Evolutionary conservation across 2,113 vertebrate species (phyloP).

Genomic region (Mustelus asterias): DNA sequence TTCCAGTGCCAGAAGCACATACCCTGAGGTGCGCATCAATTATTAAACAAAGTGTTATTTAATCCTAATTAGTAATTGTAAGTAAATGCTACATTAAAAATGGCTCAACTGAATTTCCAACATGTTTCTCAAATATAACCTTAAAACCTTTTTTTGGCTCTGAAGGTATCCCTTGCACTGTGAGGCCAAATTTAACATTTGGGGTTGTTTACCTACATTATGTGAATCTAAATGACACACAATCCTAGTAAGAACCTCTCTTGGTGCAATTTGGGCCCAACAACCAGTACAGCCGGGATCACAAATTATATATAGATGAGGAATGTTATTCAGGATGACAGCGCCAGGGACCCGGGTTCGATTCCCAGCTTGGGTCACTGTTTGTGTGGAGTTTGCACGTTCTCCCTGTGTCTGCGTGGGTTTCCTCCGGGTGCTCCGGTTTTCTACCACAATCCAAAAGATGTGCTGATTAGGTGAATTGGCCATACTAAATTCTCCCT

Average conservation of each 20-base stretch:
- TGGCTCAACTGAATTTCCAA: neutral
- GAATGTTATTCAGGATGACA: neutral
- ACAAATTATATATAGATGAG: neutral
- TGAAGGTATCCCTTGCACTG: neutral
- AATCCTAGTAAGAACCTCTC: neutral
- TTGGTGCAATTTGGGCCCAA: neutral
- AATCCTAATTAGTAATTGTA: conserved; percentile 15
- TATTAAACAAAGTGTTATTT: conserved; percentile 18
- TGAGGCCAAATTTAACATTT: neutral
- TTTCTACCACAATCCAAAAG: too few species aligned
- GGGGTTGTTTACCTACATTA: neutral
- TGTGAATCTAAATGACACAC: neutral
- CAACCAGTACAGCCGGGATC: neutral
- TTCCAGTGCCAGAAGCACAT: neutral
- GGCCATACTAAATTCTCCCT: too few species aligned
- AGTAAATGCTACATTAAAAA: neutral
- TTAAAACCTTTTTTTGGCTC: neutral
- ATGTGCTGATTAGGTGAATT: too few species aligned
- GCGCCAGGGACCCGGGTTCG: too few species aligned
- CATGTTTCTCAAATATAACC: neutral
- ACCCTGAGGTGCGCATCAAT: conserved; percentile 23
- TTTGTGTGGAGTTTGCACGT: too few species aligned
- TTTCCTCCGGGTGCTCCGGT: too few species aligned
- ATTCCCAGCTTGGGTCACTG: too few species aligned
- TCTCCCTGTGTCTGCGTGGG: too few species aligned